Evolutionary conservation across 2,888 invertebrate species (phyloP).

Genomic region (Camptogramma bilineatum): DNA sequence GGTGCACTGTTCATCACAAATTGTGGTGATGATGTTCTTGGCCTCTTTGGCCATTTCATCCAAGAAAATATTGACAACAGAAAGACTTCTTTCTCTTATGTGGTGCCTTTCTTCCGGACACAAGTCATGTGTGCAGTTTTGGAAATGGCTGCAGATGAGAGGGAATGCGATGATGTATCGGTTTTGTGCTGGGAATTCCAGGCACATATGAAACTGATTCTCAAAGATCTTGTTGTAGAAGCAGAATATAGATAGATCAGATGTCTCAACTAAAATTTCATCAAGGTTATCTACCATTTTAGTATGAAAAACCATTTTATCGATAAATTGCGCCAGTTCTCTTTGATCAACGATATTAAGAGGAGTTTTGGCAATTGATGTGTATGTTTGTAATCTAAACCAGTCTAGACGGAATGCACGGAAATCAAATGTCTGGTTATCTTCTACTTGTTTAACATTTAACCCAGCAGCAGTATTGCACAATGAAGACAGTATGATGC

Average conservation of each 20-base stretch:
- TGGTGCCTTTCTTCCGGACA: constrained; percentile 99
- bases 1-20: constrained; percentile 99
- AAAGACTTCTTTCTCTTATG: constrained; percentile 97
- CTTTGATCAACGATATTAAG: constrained; percentile 92
- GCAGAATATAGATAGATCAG: constrained; percentile 98
- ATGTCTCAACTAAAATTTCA: constrained; percentile 98
- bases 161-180: constrained; percentile 99
- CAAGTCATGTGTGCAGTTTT: constrained; percentile 98
- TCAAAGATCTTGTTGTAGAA: constrained; percentile 99
- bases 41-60: constrained; percentile 99
- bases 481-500: constrained; percentile 95
- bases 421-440: constrained; percentile 98
- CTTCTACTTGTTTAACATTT: constrained; percentile 97
- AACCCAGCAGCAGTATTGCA: constrained; percentile 94
- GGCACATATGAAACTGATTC: constrained; percentile 99
- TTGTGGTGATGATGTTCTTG: constrained; percentile 98
- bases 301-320: constrained; percentile 98
- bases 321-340: constrained; percentile 95
- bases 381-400: constrained; percentile 98
- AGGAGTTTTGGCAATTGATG: constrained; percentile 93
- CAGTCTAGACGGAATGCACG: constrained; percentile 98
- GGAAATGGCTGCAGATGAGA: constrained; percentile 98
- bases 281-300: constrained; percentile 99
- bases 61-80: constrained; percentile 98
- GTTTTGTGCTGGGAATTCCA: constrained; percentile 99